A percentile compares a stretch with the other conserved stretches of the same genome.
These are phyloP conservation scores for Chironomus tepperi DNA, from an alignment of 1,140 invertebrate species.

Conservation along the genomic window DNA sequence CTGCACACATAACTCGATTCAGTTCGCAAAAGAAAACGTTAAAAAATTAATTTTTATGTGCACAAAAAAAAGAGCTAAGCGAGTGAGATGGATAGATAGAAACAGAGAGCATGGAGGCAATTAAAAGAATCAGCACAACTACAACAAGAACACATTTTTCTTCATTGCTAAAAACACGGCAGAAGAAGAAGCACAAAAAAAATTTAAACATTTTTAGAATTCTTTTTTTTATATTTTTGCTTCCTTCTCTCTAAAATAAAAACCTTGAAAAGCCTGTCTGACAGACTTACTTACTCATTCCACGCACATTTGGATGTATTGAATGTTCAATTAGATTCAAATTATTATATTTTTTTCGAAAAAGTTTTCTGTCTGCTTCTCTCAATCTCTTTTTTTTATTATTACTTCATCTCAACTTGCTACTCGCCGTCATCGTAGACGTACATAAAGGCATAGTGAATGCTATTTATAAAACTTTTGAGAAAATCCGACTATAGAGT, in stretches of 20 bases:
- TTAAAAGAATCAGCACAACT: constrained; percentile 8
- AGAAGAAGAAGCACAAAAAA: too few species aligned
- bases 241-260: neutral
- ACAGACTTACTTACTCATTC: neutral
- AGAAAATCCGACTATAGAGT: neutral
- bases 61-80: too few species aligned
- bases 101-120: neutral
- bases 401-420: neutral
- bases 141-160: neutral
- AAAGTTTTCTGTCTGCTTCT: neutral
- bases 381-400: neutral
- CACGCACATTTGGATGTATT: neutral
- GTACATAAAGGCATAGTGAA: neutral
- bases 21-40: too few species aligned
- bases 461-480: neutral
- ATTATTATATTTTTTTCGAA: neutral
- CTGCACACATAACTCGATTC: too few species aligned
- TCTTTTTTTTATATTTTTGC: neutral
- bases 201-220: constrained; percentile 10
- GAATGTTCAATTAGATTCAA: neutral
- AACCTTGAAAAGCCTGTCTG: constrained; percentile 1
- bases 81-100: too few species aligned
- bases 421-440: neutral
- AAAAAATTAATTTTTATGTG: too few species aligned
- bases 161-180: too few species aligned